A percentile compares a stretch with the other conserved stretches of the same genome.
Evolutionary conservation across 2,888 invertebrate genomes (phyloP).

Genomic region (Hofmannophila pseudospretella): DNA sequence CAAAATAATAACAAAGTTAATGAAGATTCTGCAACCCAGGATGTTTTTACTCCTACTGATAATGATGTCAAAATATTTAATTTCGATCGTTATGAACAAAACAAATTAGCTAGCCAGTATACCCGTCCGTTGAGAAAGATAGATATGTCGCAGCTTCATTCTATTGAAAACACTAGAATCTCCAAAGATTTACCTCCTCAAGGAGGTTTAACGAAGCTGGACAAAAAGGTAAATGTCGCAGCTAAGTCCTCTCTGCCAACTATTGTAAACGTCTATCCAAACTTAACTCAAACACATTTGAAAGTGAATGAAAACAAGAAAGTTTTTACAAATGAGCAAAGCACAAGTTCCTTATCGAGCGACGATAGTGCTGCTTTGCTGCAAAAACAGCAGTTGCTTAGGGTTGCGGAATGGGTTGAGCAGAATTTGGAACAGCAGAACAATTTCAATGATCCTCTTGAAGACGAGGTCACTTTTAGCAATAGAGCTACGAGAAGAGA

Average conservation of each 20-base stretch:
- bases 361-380: conserved; percentile 75
- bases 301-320: conserved; percentile 67
- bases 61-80: conserved; percentile 71
- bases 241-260: conserved; percentile 49
- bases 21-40: conserved; percentile 30
- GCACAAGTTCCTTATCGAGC: conserved; percentile 71
- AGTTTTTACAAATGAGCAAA: conserved; percentile 68
- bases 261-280: conserved; percentile 68
- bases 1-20: conserved; percentile 42
- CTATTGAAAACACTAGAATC: conserved; percentile 67
- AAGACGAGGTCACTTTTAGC: conserved; percentile 56
- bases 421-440: conserved; percentile 78
- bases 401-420: conserved; percentile 89
- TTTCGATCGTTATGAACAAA: conserved; percentile 73
- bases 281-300: conserved; percentile 67
- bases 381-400: conserved; percentile 80
- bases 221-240: conserved; percentile 41
- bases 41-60: conserved; percentile 39
- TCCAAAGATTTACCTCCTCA: conserved; percentile 65
- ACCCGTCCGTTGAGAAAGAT: conserved; percentile 60
- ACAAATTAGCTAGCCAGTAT: conserved; percentile 50
- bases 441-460: conserved; percentile 60
- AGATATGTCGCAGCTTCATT: conserved; percentile 66
- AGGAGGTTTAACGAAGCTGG: conserved; percentile 35
- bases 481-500: conserved; percentile 49